A percentile compares a stretch with the other conserved stretches of the same genome.
phyloP scores from a whole-genome alignment of 2,113 vertebrate genomes.

The Triplophysa siluroides region DNA sequence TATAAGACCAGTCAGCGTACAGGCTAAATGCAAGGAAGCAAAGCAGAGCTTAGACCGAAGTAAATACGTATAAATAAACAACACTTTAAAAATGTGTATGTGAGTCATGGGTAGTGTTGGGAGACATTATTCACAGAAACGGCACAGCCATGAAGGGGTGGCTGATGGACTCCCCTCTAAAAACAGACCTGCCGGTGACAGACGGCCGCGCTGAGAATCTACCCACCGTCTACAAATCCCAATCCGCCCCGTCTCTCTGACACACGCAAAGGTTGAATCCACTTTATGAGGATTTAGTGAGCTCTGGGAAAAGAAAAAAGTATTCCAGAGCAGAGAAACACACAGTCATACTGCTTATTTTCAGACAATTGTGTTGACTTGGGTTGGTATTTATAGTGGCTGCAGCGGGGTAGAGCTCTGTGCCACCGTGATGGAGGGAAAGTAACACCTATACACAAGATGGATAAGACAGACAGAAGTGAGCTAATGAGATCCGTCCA shows the following conservation, averaged over 20 bases:
- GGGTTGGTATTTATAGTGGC: not conserved
- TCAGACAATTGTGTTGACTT: conserved; percentile 5
- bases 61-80: conserved; percentile 35
- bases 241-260: conserved; percentile 7
- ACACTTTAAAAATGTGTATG: conserved; percentile 11
- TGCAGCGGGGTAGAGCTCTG: not conserved
- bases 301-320: not conserved
- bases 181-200: conserved; percentile 9
- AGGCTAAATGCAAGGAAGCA: conserved; percentile 6
- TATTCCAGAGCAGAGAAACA: not conserved
- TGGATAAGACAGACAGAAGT: conserved; percentile 30
- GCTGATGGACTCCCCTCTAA: conserved; percentile 22
- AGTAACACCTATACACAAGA: conserved; percentile 5
- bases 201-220: conserved; percentile 14
- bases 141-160: not conserved
- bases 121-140: conserved; percentile 32
- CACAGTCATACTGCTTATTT: conserved; percentile 29
- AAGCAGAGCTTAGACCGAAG: not conserved
- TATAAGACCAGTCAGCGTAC: not conserved
- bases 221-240: conserved; percentile 28
- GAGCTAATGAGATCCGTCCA: conserved; percentile 36
- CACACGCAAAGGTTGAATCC: conserved; percentile 38
- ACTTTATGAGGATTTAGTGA: conserved; percentile 40
- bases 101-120: conserved; percentile 10
- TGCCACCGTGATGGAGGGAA: conserved; percentile 1